Percentiles rank a stretch among this genome's conserved stretches.
phyloP scores from a whole-genome alignment of 1,140 invertebrate genomes.

The Whitmania pigra region DNA sequence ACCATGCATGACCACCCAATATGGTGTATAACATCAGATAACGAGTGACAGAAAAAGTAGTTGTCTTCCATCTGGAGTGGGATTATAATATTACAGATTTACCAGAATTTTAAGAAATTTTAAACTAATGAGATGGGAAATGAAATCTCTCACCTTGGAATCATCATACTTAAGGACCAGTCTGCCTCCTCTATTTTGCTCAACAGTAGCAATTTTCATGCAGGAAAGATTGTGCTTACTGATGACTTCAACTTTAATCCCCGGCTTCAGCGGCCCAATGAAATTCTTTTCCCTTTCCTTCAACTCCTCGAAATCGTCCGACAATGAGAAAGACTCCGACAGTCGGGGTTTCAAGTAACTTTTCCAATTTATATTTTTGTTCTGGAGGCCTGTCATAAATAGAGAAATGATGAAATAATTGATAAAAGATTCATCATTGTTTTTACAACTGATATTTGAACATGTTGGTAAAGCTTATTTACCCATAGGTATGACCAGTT shows the following conservation, averaged over 20 bases:
- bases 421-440: background rate
- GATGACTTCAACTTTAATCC: constrained; percentile 78
- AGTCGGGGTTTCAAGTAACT: constrained; percentile 77
- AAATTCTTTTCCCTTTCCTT: constrained; percentile 36
- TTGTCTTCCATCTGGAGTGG: constrained; percentile 29
- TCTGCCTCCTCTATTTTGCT: constrained; percentile 77
- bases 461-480: constrained; percentile 17
- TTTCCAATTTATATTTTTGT: constrained; percentile 89
- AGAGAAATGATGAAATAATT: background rate
- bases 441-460: background rate
- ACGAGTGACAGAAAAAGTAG: constrained; percentile 86
- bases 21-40: constrained; percentile 82
- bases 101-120: too few relatives aligned
- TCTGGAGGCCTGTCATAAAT: constrained; percentile 48
- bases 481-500: constrained; percentile 79
- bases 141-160: constrained; percentile 46
- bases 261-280: constrained; percentile 45
- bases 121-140: constrained; percentile 22
- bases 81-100: background rate
- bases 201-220: constrained; percentile 74
- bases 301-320: constrained; percentile 68
- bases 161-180: constrained; percentile 80
- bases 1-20: constrained; percentile 77
- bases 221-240: constrained; percentile 85
- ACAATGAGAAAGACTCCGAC: constrained; percentile 79